Conservation (phyloP, 2,888 invertebrate genomes). For the Chelonus formosanus region DNA sequence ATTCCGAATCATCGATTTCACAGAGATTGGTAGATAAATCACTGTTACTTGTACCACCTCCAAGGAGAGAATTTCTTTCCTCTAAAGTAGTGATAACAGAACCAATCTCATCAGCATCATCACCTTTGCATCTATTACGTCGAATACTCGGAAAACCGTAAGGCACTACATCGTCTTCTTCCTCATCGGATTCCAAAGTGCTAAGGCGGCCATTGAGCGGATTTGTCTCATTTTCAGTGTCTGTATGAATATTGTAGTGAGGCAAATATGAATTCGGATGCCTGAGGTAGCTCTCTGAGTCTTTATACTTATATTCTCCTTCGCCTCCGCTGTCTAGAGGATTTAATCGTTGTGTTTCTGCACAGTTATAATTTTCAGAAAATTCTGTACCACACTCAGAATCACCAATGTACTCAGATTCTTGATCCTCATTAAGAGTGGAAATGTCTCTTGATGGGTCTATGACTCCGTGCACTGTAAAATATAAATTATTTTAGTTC, state of each 20-base stretch:
- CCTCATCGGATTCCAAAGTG: conserved; percentile 61
- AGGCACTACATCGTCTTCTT: conserved; percentile 65
- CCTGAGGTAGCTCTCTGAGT: conserved; percentile 76
- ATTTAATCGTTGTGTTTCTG: conserved; percentile 69
- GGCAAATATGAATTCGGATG: conserved; percentile 88
- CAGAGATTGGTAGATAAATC: conserved; percentile 88
- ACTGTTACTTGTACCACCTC: conserved; percentile 79
- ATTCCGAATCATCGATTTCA: conserved; percentile 91
- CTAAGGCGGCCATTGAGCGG: conserved; percentile 61
- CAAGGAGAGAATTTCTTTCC: conserved; percentile 80
- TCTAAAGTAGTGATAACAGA: conserved; percentile 77
- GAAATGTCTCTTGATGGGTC: conserved; percentile 74
- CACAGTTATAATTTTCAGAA: conserved; percentile 68
- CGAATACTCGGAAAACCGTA: conserved; percentile 67
- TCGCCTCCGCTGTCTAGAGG: conserved; percentile 74
- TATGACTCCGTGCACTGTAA: conserved; percentile 67
- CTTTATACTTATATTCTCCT: conserved; percentile 67
- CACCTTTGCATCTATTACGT: conserved; percentile 62
- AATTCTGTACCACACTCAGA: conserved; percentile 73
- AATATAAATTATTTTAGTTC: conserved; percentile 20
- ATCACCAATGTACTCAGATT: conserved; percentile 75
- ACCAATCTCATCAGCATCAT: conserved; percentile 71
- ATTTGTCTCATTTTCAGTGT: conserved; percentile 70
- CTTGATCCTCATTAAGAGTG: conserved; percentile 75
- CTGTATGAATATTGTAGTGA: conserved; percentile 74